Conservation (phyloP, 2,797 vertebrate genomes). For the Epinephelus awoara region DNA sequence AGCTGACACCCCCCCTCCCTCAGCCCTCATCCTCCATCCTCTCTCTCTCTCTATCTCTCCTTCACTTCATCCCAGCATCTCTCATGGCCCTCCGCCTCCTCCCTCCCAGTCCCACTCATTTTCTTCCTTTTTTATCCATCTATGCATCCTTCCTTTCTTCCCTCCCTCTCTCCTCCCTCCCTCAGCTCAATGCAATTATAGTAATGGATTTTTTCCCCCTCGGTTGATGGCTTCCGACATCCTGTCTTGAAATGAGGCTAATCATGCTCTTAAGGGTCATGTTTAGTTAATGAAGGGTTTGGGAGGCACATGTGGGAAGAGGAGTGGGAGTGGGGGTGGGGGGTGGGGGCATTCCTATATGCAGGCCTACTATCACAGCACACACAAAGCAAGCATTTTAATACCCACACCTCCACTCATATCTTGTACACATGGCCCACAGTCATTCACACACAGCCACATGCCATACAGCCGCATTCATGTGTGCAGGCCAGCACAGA, state of each 20-base stretch:
- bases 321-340: neutral
- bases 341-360: conserved; percentile 63
- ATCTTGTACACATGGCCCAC: conserved; percentile 46
- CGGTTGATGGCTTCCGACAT: conserved; percentile 97
- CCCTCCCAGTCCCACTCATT: conserved; percentile 80
- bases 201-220: conserved; percentile 92
- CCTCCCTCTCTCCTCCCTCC: conserved; percentile 70
- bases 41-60: conserved; percentile 67
- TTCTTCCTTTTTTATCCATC: conserved; percentile 82
- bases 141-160: conserved; percentile 83
- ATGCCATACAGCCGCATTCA: conserved; percentile 26
- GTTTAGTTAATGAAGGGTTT: conserved; percentile 95
- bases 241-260: conserved; percentile 94
- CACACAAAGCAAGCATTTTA: conserved; percentile 64
- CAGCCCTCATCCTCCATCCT: conserved; percentile 55
- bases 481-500: conserved; percentile 53
- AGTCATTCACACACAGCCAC: conserved; percentile 48
- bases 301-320: conserved; percentile 71
- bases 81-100: conserved; percentile 64
- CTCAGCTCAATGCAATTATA: conserved; percentile 93
- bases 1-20: conserved; percentile 64
- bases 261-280: conserved; percentile 97
- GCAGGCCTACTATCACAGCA: conserved; percentile 78
- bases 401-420: conserved; percentile 85
- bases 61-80: conserved; percentile 72